Evolutionary conservation across 2,113 vertebrate genomes (phyloP), one percentile per base, ranked within the genome.

Genomic region (Crotalus horridus): DNA sequence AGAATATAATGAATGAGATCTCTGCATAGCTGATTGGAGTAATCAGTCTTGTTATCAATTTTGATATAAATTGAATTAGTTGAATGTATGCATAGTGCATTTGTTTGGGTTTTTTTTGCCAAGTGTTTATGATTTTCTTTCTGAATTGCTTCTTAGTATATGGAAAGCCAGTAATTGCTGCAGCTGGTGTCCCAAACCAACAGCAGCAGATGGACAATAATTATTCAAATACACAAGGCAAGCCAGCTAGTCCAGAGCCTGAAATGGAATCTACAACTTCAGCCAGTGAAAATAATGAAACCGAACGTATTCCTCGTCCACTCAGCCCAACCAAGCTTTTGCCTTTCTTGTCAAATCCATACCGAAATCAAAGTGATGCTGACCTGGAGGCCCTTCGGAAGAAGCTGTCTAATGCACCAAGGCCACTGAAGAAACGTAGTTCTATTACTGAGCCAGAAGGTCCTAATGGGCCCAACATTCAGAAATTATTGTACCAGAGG

Each of bases 361-460:
- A 99, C 97, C 98, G 99, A 89, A 98, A 99, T 96, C 99, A 99
- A 97, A 99, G 98, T 0, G 99, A 99, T 0, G 98, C 98, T 0
- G 99, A 99, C 94, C 94, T 99, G 89, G 99, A 99, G 92, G 99
- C 99, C 0, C 97, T 99, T 0, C 97, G 99, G 11, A 99, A 99
- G 91, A 99, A 99, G 94, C 98, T 99, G 12, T 99, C 98, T 85
- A 99, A 99, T 0, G 99, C 99, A 0, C 99, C 99, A 0, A 94
- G 99, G 13, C 99, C 99, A 0, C 97, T 99, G 26, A 99, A 99
- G 97, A 99, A 99, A 58, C 99, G 99, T 12, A 99, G 99, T 97
- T 99, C 99, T 8, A 99, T 99, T 92, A 99, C 99, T 0, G 99
- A 99, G 95, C 99, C 99, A 0, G 99, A 99, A 95, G 99, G 99